Conservation (phyloP, 2,113 vertebrate species). For the Lepisosteus oculatus region DNA sequence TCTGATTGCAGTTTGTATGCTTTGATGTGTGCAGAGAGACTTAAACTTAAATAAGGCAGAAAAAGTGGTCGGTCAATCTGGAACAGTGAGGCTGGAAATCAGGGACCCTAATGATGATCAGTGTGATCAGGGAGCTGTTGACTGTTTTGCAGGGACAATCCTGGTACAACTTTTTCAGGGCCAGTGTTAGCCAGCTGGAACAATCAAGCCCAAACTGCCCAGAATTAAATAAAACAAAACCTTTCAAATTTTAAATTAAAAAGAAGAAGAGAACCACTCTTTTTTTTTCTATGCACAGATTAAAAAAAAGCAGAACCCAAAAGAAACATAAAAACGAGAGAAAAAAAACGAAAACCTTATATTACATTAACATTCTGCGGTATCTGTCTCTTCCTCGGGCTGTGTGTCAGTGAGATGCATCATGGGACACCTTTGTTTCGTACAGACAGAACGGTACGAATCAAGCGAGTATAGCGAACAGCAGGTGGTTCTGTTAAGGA, state of each 20-base stretch:
- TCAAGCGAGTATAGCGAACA: not conserved
- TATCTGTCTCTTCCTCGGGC: not conserved
- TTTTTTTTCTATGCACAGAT: slow-evolving; percentile 13
- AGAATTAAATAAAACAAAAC: slow-evolving; percentile 30
- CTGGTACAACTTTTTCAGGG: not conserved
- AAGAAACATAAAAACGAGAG: too few relatives aligned
- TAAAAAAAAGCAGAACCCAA: not conserved
- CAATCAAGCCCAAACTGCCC: not conserved
- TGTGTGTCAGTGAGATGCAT: too few relatives aligned
- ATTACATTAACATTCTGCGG: not conserved
- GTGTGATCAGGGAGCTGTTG: not conserved
- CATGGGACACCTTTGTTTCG: too few relatives aligned
- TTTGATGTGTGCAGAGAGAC: not conserved
- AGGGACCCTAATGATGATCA: not conserved
- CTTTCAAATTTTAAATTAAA: slow-evolving; percentile 37
- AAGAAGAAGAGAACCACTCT: slow-evolving; percentile 14
- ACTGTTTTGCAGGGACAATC: not conserved
- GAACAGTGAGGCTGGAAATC: not conserved
- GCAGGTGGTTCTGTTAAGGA: not conserved
- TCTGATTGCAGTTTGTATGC: not conserved
- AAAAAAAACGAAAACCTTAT: not conserved
- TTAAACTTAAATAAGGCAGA: too few relatives aligned
- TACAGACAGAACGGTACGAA: slow-evolving; percentile 1
- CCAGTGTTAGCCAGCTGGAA: not conserved
- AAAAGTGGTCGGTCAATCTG: not conserved